phyloP scores from a whole-genome alignment of 2,888 invertebrate genomes.

The Cryptocephalus moraei region DNA sequence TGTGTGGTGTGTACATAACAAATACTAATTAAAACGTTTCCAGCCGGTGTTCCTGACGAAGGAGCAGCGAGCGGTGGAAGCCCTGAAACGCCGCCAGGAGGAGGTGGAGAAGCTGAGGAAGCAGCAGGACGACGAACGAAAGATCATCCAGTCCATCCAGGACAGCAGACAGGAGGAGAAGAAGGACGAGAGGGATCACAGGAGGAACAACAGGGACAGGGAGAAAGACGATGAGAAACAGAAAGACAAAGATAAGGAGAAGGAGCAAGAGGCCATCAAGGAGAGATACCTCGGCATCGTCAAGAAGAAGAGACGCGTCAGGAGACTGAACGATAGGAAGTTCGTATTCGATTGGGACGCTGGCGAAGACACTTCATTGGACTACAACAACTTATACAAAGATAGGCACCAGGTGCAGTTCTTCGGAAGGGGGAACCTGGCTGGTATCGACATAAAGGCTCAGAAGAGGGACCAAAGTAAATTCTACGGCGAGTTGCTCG shows the following conservation, averaged over 20 bases:
- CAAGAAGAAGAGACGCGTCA: conserved; percentile 85
- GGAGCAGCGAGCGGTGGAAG: conserved; percentile 86
- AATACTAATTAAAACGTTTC: conserved; percentile 12
- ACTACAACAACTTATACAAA: conserved; percentile 95
- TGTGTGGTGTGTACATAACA: background rate
- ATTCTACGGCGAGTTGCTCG: conserved; percentile 92
- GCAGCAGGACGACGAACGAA: conserved; percentile 54
- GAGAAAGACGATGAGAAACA: conserved; percentile 45
- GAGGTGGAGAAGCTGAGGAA: conserved; percentile 76
- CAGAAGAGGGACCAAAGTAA: conserved; percentile 92
- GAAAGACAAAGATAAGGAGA: conserved; percentile 75
- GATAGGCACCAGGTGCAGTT: conserved; percentile 96
- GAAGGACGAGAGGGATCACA: conserved; percentile 31
- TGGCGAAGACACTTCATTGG: conserved; percentile 94
- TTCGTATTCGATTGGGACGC: conserved; percentile 99
- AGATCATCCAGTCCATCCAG: conserved; percentile 28
- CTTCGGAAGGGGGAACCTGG: conserved; percentile 94
- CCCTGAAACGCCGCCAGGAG: conserved; percentile 79
- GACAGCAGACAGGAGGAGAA: conserved; percentile 26
- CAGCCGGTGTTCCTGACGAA: conserved; percentile 92
- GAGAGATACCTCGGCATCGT: conserved; percentile 89
- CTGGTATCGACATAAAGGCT: conserved; percentile 95
- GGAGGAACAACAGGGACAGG: conserved; percentile 38
- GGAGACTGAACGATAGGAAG: conserved; percentile 93
- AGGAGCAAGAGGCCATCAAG: conserved; percentile 90